Conservation (phyloP, 2,888 invertebrate genomes). For the Tiphia femorata region DNA sequence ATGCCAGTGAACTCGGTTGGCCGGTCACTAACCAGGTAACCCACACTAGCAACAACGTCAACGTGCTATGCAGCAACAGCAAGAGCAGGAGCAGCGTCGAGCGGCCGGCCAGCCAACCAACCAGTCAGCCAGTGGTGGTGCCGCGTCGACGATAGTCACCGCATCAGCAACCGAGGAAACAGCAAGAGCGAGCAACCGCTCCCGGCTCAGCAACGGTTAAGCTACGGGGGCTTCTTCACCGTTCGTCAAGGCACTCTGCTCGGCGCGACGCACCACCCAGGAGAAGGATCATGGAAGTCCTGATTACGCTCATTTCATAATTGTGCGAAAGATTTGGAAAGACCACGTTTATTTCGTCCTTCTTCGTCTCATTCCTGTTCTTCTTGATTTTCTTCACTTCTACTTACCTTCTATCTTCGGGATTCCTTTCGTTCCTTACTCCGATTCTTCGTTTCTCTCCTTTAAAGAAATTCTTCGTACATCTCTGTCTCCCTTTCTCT, state of each 20-base stretch:
- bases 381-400: slow-evolving; percentile 32
- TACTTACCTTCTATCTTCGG: slow-evolving; percentile 7
- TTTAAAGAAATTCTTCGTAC: too few species aligned
- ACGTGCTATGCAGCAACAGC: slow-evolving; percentile 63
- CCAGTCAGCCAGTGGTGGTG: too few species aligned
- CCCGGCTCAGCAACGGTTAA: slow-evolving; percentile 66
- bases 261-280: too few species aligned
- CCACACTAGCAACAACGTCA: slow-evolving; percentile 66
- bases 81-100: slow-evolving; percentile 11
- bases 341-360: slow-evolving; percentile 19
- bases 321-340: slow-evolving; percentile 45
- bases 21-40: slow-evolving; percentile 70
- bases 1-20: slow-evolving; percentile 70
- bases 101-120: too few species aligned
- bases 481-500: too few species aligned
- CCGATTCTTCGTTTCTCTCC: slow-evolving; percentile 6
- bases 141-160: too few species aligned
- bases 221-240: slow-evolving; percentile 63
- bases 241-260: slow-evolving; percentile 47
- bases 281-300: slow-evolving; percentile 10
- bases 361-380: too few species aligned
- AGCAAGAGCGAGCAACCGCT: slow-evolving; percentile 43
- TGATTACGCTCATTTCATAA: slow-evolving; percentile 45
- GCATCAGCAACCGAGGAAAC: background rate
- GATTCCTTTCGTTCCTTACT: background rate